Percentiles rank a stretch among this genome's conserved stretches.
Evolutionary conservation across 1,140 invertebrate species (phyloP).

Genomic region (Lordiphosa stackelbergi): DNA sequence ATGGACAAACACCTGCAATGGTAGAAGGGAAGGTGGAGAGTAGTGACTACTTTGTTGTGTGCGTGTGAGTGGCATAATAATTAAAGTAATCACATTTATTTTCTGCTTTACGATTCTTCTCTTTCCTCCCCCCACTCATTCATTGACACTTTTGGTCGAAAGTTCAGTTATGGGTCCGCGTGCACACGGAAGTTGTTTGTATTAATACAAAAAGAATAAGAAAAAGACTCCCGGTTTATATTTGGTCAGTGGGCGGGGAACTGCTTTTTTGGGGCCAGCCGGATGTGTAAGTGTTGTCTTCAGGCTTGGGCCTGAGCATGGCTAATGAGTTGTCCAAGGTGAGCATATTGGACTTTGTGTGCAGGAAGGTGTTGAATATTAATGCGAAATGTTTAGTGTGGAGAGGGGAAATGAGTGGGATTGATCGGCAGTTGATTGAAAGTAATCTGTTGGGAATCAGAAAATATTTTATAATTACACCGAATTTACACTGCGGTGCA

Average conservation of each 20-base stretch:
- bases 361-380: slow-evolving; percentile 29
- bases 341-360: slow-evolving; percentile 19
- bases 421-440: neutral
- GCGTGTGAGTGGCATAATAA: slow-evolving; percentile 61
- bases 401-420: neutral
- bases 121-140: neutral
- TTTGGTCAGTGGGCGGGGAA: slow-evolving; percentile 17
- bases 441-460: too few relatives aligned
- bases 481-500: too few relatives aligned
- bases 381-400: slow-evolving; percentile 8
- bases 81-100: slow-evolving; percentile 45
- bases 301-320: slow-evolving; percentile 23
- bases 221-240: slow-evolving; percentile 21
- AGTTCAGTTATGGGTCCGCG: slow-evolving; percentile 28
- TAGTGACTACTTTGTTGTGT: slow-evolving; percentile 29
- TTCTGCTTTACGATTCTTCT: slow-evolving; percentile 6
- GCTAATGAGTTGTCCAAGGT: slow-evolving; percentile 52
- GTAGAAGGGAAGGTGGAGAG: neutral
- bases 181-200: slow-evolving; percentile 42
- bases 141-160: slow-evolving; percentile 39
- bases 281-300: slow-evolving; percentile 64
- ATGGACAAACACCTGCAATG: slow-evolving; percentile 83
- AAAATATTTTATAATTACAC: too few relatives aligned
- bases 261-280: slow-evolving; percentile 32
- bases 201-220: slow-evolving; percentile 2